Evolutionary conservation across 2,113 vertebrate species (phyloP).

Genomic region (Psettodes erumei): DNA sequence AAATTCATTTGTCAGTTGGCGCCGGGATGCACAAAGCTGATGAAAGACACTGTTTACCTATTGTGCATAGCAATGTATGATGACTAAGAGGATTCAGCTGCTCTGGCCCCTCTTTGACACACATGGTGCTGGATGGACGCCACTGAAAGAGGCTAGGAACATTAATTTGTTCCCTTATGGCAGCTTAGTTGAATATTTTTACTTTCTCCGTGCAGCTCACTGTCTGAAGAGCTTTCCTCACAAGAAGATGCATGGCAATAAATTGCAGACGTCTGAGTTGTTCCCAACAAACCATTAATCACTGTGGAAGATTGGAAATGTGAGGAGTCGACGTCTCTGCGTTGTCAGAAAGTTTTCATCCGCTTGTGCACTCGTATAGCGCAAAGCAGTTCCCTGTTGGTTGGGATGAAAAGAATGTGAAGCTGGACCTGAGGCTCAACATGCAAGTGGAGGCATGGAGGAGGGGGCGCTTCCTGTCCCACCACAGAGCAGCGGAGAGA

Average conservation of each 20-base stretch:
- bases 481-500: not conserved
- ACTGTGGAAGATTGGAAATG: not conserved
- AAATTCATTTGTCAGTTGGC: constrained; percentile 57
- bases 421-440: constrained; percentile 34
- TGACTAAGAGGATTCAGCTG: constrained; percentile 66
- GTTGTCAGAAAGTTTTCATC: constrained; percentile 14
- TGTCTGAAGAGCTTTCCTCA: not conserved
- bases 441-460: constrained; percentile 55
- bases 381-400: constrained; percentile 34
- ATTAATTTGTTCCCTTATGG: constrained; percentile 29
- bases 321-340: not conserved
- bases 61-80: constrained; percentile 41
- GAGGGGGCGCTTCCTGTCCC: constrained; percentile 58
- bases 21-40: constrained; percentile 36
- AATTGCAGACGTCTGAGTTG: not conserved
- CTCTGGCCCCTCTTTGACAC: constrained; percentile 45
- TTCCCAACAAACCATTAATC: not conserved
- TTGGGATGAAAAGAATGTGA: constrained; percentile 48
- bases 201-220: constrained; percentile 26
- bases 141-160: constrained; percentile 23
- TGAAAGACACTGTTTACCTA: constrained; percentile 69
- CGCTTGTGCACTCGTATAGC: constrained; percentile 17
- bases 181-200: constrained; percentile 26
- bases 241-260: not conserved
- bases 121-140: constrained; percentile 41